Conservation (phyloP, 1,140 invertebrate species). For the Charaxes varanes region DNA sequence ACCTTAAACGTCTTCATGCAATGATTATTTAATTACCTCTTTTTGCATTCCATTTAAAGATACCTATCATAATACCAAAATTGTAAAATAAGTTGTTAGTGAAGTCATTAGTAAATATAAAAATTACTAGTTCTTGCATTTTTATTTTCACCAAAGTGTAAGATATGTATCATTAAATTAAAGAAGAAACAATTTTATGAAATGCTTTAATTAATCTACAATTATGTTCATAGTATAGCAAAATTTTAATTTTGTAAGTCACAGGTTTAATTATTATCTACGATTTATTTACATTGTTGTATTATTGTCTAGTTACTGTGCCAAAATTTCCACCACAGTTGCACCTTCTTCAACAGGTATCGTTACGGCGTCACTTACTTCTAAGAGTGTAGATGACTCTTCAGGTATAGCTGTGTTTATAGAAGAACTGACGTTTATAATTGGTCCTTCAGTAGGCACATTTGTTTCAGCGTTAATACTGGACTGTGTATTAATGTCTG, state of each 20-base stretch:
- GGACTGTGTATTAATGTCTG: neutral
- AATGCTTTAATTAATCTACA: no score
- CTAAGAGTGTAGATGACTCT: conserved; percentile 10
- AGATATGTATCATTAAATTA: no score
- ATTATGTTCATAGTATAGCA: no score
- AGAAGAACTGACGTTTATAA: neutral
- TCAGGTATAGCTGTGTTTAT: neutral
- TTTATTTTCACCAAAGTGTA: no score
- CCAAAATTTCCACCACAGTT: conserved; percentile 37
- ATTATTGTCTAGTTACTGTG: conserved; percentile 24
- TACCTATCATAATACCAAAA: conserved; percentile 52
- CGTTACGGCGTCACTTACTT: conserved; percentile 11
- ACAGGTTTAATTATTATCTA: no score
- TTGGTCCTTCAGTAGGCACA: neutral
- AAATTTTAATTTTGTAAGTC: no score
- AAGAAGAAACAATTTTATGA: no score
- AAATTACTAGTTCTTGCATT: conserved; percentile 7
- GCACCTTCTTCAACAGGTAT: conserved; percentile 38
- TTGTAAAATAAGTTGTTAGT: conserved; percentile 36
- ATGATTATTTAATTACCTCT: conserved; percentile 55
- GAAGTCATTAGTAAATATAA: conserved; percentile 52
- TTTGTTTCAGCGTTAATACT: conserved; percentile 2
- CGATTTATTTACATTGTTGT: neutral
- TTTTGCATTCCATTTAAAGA: conserved; percentile 59
- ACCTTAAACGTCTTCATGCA: conserved; percentile 16